These are phyloP conservation scores for Gymnoscopelus braueri DNA, from an alignment of 2,797 vertebrate species.

Conservation along the genomic window DNA sequence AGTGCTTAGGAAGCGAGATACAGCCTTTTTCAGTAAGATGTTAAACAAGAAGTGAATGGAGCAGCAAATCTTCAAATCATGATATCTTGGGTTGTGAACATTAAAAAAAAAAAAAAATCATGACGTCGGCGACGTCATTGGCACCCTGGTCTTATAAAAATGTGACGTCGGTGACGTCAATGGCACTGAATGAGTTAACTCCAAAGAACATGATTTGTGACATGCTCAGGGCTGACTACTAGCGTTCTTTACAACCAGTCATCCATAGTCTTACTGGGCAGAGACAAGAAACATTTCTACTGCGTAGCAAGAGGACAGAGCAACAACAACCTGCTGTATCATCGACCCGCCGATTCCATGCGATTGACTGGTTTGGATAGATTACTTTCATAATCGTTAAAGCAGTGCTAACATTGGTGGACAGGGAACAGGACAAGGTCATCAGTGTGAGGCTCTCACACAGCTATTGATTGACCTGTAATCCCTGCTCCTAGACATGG, in stretches of 20 bases:
- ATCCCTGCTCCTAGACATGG: slow-evolving; percentile 11
- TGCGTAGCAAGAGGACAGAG: neutral
- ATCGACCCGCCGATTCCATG: neutral
- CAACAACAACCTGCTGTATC: neutral
- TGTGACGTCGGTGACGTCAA: too few relatives aligned
- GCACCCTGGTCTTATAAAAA: too few relatives aligned
- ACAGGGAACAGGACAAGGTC: neutral
- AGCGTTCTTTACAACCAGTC: neutral
- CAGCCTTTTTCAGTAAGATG: too few relatives aligned
- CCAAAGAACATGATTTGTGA: neutral
- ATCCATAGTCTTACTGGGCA: too few relatives aligned
- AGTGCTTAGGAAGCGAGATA: too few relatives aligned
- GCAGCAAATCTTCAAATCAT: too few relatives aligned
- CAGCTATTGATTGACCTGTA: slow-evolving; percentile 33
- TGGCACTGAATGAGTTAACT: too few relatives aligned
- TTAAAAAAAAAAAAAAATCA: too few relatives aligned
- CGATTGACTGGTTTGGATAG: slow-evolving; percentile 2
- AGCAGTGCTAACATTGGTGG: neutral
- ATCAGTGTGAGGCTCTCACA: slow-evolving; percentile 5
- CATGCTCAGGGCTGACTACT: neutral
- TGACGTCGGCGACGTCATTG: too few relatives aligned
- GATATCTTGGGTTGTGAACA: too few relatives aligned
- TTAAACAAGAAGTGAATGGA: too few relatives aligned
- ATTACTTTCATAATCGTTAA: slow-evolving; percentile 17
- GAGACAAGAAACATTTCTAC: neutral